Conservation (phyloP, 2,888 invertebrate genomes). For the Conops quadrifasciatus region DNA sequence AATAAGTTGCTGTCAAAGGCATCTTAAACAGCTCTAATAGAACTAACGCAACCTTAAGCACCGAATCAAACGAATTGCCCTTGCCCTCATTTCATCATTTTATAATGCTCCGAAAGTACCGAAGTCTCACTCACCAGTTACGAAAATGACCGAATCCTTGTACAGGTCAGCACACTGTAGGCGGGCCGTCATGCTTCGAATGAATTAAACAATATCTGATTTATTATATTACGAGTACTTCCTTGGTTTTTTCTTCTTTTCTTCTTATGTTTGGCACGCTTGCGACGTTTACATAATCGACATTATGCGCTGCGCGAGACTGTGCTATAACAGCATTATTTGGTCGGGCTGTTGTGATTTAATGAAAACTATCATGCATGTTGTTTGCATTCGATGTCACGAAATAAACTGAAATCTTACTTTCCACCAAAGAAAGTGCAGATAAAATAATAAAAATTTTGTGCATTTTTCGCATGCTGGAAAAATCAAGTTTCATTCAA, state of each 20-base stretch:
- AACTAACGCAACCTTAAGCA: background rate
- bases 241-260: background rate
- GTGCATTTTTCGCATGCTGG: background rate
- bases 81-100: no score
- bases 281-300: conserved; percentile 5
- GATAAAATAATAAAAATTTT: conserved; percentile 8
- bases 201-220: background rate
- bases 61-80: background rate
- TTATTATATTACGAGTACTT: background rate
- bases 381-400: conserved; percentile 15
- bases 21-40: background rate
- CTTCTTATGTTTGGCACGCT: background rate
- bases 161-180: conserved; percentile 50
- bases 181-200: background rate
- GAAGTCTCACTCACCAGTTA: conserved; percentile 52
- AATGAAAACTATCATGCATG: background rate
- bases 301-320: background rate
- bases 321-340: background rate
- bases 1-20: no score
- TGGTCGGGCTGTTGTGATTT: background rate
- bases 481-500: conserved; percentile 21
- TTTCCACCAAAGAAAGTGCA: conserved; percentile 15
- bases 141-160: conserved; percentile 55
- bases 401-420: conserved; percentile 5
- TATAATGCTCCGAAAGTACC: no score